Percentiles rank a stretch among this genome's conserved stretches.
phyloP scores from a whole-genome alignment of 2,113 vertebrate genomes.

The Alligator mississippiensis region DNA sequence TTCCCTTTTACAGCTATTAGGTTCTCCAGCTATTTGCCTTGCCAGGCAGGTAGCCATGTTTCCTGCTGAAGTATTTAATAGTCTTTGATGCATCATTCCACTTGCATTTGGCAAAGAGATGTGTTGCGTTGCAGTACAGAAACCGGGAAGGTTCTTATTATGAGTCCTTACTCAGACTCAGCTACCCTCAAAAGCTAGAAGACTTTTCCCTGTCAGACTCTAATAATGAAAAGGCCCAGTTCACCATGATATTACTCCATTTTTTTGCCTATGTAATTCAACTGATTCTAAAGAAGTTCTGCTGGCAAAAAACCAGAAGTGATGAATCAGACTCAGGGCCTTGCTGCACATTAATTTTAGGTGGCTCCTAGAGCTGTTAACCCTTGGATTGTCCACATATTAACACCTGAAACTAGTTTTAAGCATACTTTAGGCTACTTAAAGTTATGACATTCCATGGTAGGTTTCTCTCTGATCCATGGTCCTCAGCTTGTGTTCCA shows the following conservation, averaged over 20 bases:
- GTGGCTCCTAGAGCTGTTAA: too few relatives aligned
- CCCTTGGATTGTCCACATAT: too few relatives aligned
- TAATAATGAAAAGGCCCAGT: not conserved
- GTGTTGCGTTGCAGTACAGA: not conserved
- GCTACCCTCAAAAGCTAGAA: not conserved
- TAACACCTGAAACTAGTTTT: too few relatives aligned
- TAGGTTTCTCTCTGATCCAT: too few relatives aligned
- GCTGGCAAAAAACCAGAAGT: not conserved
- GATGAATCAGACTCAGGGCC: not conserved
- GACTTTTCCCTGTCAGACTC: not conserved
- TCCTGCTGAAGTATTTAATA: not conserved
- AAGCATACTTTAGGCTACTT: too few relatives aligned
- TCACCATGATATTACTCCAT: not conserved
- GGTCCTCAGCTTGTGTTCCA: too few relatives aligned
- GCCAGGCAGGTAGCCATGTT: not conserved
- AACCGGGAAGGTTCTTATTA: not conserved
- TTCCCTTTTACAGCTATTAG: conserved; percentile 65
- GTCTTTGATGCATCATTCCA: not conserved
- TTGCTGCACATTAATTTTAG: too few relatives aligned
- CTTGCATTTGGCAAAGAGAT: not conserved
- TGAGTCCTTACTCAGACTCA: not conserved
- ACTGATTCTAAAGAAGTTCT: not conserved
- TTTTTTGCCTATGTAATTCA: not conserved
- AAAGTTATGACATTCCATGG: too few relatives aligned
- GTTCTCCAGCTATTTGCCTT: conserved; percentile 32